Base-by-base conservation (phyloP, 1,140 invertebrate species). In the Galendromus occidentalis region DNA sequence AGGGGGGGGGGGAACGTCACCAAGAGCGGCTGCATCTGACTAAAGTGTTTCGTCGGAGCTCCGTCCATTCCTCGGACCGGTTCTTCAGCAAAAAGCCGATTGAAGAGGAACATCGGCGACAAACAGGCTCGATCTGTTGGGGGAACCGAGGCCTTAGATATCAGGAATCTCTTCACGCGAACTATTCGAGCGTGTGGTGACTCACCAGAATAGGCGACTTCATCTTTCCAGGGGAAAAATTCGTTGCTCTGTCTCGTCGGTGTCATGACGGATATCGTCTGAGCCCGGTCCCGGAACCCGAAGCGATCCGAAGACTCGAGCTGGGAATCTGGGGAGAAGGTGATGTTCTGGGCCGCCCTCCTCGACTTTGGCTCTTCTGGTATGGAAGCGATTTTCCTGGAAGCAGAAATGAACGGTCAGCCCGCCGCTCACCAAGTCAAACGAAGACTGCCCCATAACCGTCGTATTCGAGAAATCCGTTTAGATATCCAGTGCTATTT, bases 211-310 rank as follows among this genome's bases (percentile, higher is more conserved):
- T 45, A 72, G 66, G 51, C 25, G 33, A 59, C 51, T 22, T 59
- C 51, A 17, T 59, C 51, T 25, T 59, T 22, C 68, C 66, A 20
- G 20, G 25, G 39, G 64, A 65, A 14, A 42, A 66, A 42, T 22
- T 33, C 14, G 25, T 33, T 59, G 51, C 25, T 25, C 28, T 67
- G 66, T 66, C 79, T 77, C 7, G 80, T 80, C 2, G 84, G 84
- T 71, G 82, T 86, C 84, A 89, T 88, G 0, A 88, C 87, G 20
- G 87, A 86, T 69, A 91, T 88, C 17, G 88, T 92, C 71, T 87
- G 82, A 42, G 84, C 84, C 70, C 88, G 78, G 71, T 85, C 85
- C 65, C 86, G 45, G 59, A 65, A 67, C 51, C 14, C 39, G 6
- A 22, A 45, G 20, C 20, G 51, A 22, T 42, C 42, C 18, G 66